phyloP scores from a whole-genome alignment of 2,888 invertebrate species.

The Stenoptilia bipunctidactyla region DNA sequence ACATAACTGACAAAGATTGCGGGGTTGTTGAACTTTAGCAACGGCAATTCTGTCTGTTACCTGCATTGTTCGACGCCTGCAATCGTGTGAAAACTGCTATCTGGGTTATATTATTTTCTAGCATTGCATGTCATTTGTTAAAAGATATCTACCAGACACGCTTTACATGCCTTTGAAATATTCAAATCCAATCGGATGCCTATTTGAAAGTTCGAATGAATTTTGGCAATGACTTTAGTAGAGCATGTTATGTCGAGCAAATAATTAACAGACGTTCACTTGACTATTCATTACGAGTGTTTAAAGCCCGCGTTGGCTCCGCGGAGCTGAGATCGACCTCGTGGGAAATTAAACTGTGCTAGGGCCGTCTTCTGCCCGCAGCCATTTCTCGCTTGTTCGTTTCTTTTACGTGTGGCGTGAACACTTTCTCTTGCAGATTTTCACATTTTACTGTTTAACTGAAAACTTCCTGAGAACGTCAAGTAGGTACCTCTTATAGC shows the following conservation, averaged over 20 bases:
- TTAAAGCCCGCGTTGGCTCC: conserved; percentile 69
- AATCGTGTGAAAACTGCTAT: conserved; percentile 55
- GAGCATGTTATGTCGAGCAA: conserved; percentile 22
- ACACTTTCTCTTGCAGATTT: conserved; percentile 57
- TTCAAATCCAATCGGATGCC: background rate
- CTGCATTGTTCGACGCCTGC: conserved; percentile 46
- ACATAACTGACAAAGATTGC: conserved; percentile 12
- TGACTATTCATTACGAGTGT: conserved; percentile 71
- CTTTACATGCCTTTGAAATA: conserved; percentile 3
- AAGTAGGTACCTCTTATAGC: too few relatives aligned
- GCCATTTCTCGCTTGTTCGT: conserved; percentile 29
- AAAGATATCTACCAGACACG: background rate
- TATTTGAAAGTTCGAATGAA: background rate
- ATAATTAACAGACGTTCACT: conserved; percentile 68
- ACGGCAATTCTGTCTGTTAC: conserved; percentile 30
- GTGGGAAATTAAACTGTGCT: conserved; percentile 70
- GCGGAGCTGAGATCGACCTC: conserved; percentile 69
- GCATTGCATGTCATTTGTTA: conserved; percentile 1
- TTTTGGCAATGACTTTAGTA: conserved; percentile 2
- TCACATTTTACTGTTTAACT: conserved; percentile 37
- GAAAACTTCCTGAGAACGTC: too few relatives aligned
- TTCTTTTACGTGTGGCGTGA: conserved; percentile 56
- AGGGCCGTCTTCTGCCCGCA: conserved; percentile 59
- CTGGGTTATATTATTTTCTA: conserved; percentile 27
- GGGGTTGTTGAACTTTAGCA: conserved; percentile 36